phyloP scores from a whole-genome alignment of 2,113 vertebrate genomes.

The Vulpes ferrilata region DNA sequence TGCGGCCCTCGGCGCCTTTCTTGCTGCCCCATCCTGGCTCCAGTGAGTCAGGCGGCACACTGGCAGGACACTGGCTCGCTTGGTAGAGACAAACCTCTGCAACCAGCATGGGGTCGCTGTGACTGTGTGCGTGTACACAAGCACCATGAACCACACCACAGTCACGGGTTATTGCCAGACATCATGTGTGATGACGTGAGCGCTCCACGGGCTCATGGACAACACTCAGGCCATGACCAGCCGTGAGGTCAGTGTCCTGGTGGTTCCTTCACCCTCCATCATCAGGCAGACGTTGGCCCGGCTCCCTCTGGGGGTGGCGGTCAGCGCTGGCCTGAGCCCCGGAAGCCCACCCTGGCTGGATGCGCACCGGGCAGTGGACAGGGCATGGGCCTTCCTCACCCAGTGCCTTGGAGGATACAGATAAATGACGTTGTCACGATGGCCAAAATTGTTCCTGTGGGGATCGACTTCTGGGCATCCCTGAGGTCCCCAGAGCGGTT shows the following conservation, averaged over 20 bases:
- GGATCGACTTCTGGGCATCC: constrained; percentile 98
- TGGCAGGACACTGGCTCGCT: accelerated
- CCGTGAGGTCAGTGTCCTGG: accelerated
- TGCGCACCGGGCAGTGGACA: accelerated
- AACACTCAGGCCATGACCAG: accelerated
- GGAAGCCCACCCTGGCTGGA: neutral
- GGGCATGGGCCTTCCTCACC: accelerated
- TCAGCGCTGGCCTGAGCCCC: neutral
- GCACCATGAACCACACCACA: accelerated
- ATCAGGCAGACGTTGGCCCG: accelerated
- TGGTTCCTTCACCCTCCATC: accelerated
- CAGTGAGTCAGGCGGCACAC: too few relatives aligned
- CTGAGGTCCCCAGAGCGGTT: constrained; percentile 97
- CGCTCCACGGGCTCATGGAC: accelerated
- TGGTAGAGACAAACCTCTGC: neutral
- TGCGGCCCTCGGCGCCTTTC: neutral
- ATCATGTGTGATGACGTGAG: accelerated
- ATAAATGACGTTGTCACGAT: constrained; percentile 96
- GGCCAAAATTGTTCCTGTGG: constrained; percentile 96
- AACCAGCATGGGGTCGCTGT: accelerated
- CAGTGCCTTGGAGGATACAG: constrained; percentile 92
- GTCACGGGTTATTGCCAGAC: accelerated
- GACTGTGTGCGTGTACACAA: neutral
- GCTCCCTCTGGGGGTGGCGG: neutral
- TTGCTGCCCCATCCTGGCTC: neutral